Conservation (phyloP, 1,140 invertebrate genomes). For the Diploscapter pachys region DNA sequence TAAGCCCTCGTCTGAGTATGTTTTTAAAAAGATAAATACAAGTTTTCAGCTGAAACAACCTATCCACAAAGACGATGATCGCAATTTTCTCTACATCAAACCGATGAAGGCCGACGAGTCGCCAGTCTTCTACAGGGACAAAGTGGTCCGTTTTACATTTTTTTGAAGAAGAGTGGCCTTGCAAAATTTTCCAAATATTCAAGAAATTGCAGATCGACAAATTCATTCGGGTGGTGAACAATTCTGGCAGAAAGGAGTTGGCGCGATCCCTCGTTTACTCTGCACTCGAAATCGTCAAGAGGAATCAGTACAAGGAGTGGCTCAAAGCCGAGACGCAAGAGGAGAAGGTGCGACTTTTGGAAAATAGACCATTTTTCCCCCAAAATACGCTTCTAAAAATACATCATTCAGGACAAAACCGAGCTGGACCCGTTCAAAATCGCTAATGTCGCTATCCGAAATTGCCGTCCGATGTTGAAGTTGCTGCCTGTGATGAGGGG, state of each 20-base stretch:
- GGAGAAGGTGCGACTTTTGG: slow-evolving; percentile 30
- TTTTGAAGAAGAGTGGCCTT: background rate
- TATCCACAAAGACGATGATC: slow-evolving; percentile 41
- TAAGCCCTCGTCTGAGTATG: background rate
- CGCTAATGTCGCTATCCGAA: slow-evolving; percentile 39
- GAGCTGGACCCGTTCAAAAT: slow-evolving; percentile 52
- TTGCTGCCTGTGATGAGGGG: slow-evolving; percentile 47
- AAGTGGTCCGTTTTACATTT: slow-evolving; percentile 17
- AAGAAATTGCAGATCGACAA: slow-evolving; percentile 46
- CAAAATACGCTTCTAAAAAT: background rate
- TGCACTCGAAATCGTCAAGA: slow-evolving; percentile 53
- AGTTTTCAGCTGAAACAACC: slow-evolving; percentile 46
- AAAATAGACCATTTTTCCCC: background rate
- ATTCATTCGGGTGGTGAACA: slow-evolving; percentile 49
- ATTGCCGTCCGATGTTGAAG: slow-evolving; percentile 57
- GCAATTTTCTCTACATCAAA: slow-evolving; percentile 48
- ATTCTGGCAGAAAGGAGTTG: slow-evolving; percentile 49
- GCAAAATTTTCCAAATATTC: background rate
- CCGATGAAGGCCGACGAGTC: slow-evolving; percentile 48
- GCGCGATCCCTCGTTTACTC: slow-evolving; percentile 37
- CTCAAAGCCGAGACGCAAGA: slow-evolving; percentile 34
- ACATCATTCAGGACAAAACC: slow-evolving; percentile 22
- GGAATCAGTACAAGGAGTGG: slow-evolving; percentile 51
- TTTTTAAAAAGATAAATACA: background rate
- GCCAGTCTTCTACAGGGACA: slow-evolving; percentile 55